Conservation (phyloP, 1,140 invertebrate genomes). For the Monomorium pharaonis region DNA sequence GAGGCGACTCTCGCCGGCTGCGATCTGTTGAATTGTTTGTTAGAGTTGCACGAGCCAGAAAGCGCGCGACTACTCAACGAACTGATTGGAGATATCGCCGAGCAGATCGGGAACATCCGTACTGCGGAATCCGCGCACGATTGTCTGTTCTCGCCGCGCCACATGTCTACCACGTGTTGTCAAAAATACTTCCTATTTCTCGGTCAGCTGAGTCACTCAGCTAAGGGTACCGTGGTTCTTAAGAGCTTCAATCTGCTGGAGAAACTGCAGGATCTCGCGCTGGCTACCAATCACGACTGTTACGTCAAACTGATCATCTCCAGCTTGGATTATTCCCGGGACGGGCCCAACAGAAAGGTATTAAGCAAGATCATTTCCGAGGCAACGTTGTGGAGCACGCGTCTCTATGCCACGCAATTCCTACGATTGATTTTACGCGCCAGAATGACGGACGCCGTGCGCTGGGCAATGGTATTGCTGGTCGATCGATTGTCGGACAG, state of each 20-base stretch:
- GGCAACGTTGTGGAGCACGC: constrained; percentile 90
- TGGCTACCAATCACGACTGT: constrained; percentile 94
- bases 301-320: constrained; percentile 97
- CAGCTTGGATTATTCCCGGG: constrained; percentile 94
- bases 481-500: constrained; percentile 93
- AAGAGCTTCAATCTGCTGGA: constrained; percentile 92
- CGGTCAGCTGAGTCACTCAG: constrained; percentile 92
- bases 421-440: constrained; percentile 93
- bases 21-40: constrained; percentile 91
- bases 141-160: constrained; percentile 94
- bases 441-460: constrained; percentile 84
- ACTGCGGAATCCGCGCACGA: constrained; percentile 92
- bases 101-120: constrained; percentile 91
- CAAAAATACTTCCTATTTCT: constrained; percentile 98
- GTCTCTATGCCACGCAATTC: constrained; percentile 96
- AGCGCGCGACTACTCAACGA: constrained; percentile 90
- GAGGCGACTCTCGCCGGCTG: constrained; percentile 90
- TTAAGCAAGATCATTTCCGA: constrained; percentile 88
- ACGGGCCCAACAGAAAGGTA: constrained; percentile 82
- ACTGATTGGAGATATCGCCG: constrained; percentile 92
- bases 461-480: constrained; percentile 94
- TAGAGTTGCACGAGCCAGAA: constrained; percentile 85
- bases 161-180: constrained; percentile 94
- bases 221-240: constrained; percentile 90
- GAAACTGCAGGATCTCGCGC: constrained; percentile 92